Conservation (phyloP, 1,140 invertebrate species). For the Drosophila insularis region DNA sequence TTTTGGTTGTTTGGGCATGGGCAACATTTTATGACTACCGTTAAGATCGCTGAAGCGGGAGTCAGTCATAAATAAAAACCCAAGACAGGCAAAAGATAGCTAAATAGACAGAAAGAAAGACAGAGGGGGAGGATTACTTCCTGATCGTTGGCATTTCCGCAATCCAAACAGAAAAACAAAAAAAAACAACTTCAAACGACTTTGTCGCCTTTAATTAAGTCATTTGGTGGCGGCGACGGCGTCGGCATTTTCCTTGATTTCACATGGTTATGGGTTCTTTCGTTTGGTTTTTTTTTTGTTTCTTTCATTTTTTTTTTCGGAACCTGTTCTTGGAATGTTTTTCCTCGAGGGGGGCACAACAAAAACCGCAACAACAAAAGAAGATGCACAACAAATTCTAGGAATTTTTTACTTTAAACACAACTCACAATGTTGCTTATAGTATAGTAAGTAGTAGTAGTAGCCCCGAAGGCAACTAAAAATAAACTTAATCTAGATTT, state of each 20-base stretch:
- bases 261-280: not conserved
- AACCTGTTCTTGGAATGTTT: slow-evolving; percentile 73
- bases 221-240: slow-evolving; percentile 35
- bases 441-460: slow-evolving; percentile 6
- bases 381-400: slow-evolving; percentile 60
- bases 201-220: slow-evolving; percentile 78
- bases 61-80: slow-evolving; percentile 49
- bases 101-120: not conserved
- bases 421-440: slow-evolving; percentile 43
- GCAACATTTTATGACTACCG: slow-evolving; percentile 68
- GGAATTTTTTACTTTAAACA: slow-evolving; percentile 47
- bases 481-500: slow-evolving; percentile 76
- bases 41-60: slow-evolving; percentile 54
- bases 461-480: slow-evolving; percentile 48
- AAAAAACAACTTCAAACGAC: slow-evolving; percentile 51
- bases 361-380: slow-evolving; percentile 56
- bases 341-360: slow-evolving; percentile 49
- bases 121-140: slow-evolving; percentile 31
- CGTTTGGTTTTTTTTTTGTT: too few species aligned
- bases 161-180: slow-evolving; percentile 12
- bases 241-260: slow-evolving; percentile 43
- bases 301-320: slow-evolving; percentile 29
- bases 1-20: slow-evolving; percentile 52
- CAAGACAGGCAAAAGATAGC: slow-evolving; percentile 7
- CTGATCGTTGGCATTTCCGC: slow-evolving; percentile 69